Conservation (phyloP, 2,888 invertebrate genomes). For the Cephalotes varians region DNA sequence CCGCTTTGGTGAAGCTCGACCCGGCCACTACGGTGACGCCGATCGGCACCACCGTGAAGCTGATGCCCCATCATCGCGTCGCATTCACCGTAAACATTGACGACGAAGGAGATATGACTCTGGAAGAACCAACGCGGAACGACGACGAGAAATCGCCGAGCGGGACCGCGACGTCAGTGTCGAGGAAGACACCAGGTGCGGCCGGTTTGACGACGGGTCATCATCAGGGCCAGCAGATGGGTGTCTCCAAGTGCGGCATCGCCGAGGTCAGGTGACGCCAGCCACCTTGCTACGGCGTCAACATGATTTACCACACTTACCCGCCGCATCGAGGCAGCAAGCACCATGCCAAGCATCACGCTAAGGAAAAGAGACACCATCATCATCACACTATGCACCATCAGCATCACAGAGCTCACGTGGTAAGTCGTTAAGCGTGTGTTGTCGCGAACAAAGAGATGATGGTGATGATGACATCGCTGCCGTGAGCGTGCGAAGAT, state of each 20-base stretch:
- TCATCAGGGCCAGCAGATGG: conserved; percentile 65
- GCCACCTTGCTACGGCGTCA: conserved; percentile 81
- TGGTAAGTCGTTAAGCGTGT: conserved; percentile 78
- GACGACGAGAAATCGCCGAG: conserved; percentile 61
- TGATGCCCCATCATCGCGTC: conserved; percentile 75
- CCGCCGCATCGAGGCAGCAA: conserved; percentile 84
- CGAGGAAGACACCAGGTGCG: conserved; percentile 60
- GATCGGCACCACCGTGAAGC: conserved; percentile 79
- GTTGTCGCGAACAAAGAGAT: conserved; percentile 11
- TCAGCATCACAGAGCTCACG: conserved; percentile 81
- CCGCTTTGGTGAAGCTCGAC: conserved; percentile 84
- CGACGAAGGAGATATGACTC: conserved; percentile 65
- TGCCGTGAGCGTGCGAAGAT: neutral
- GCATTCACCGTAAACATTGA: conserved; percentile 77
- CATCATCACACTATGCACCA: conserved; percentile 83
- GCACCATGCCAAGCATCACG: conserved; percentile 82
- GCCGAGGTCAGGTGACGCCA: conserved; percentile 85
- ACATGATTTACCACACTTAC: conserved; percentile 84
- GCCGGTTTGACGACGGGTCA: conserved; percentile 52
- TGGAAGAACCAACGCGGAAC: conserved; percentile 53
- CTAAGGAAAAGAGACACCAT: conserved; percentile 83
- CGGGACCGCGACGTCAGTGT: conserved; percentile 27
- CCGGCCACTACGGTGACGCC: conserved; percentile 85
- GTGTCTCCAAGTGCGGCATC: conserved; percentile 73
- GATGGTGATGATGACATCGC: neutral